These are phyloP conservation scores for Dipodomys merriami DNA, from an alignment of 2,113 vertebrate genomes.

Conservation along the genomic window DNA sequence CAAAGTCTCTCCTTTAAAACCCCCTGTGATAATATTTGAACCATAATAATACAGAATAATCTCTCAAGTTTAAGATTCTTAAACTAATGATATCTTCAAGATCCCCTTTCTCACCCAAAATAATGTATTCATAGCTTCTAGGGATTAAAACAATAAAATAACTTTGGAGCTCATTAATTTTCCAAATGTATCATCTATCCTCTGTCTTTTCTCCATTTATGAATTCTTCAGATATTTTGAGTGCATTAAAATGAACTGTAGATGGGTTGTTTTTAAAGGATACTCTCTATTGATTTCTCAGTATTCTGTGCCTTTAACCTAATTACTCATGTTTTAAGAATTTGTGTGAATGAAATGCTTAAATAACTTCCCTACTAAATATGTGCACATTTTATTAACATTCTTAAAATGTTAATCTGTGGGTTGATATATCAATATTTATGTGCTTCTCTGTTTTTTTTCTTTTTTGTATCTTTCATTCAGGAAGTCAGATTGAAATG, in stretches of 20 bases:
- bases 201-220: neutral
- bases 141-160: neutral
- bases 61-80: neutral
- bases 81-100: neutral
- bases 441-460: neutral
- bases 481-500: neutral
- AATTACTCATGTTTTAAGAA: neutral
- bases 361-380: neutral
- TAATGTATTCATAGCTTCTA: neutral
- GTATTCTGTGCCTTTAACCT: neutral
- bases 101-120: neutral
- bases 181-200: too few species aligned
- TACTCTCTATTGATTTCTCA: neutral
- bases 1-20: neutral
- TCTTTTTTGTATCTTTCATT: neutral
- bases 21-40: neutral
- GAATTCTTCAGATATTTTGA: neutral
- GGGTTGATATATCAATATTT: neutral
- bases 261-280: neutral
- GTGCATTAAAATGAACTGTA: neutral
- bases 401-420: neutral
- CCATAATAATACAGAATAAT: too few species aligned
- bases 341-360: neutral
- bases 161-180: neutral
- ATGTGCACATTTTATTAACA: neutral